phyloP scores from a whole-genome alignment of 2,113 vertebrate genomes.

The Propithecus coquereli region DNA sequence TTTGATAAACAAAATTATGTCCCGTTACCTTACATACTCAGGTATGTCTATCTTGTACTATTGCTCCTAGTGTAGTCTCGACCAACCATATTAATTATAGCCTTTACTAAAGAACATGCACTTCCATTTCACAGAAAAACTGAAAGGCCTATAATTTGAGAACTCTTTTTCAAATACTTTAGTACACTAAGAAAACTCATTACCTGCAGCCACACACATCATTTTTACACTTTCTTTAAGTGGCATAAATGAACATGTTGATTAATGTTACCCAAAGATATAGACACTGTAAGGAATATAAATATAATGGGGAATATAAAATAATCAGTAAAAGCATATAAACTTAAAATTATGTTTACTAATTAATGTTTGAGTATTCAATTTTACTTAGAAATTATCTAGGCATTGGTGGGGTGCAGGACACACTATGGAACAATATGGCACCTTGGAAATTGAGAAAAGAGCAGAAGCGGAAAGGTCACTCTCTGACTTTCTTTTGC shows the following conservation, averaged over 20 bases:
- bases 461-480: not conserved
- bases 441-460: not conserved
- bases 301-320: not conserved
- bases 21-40: not conserved
- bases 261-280: not conserved
- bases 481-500: not conserved
- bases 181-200: not conserved
- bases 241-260: not conserved
- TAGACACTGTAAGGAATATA: not conserved
- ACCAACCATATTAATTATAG: not conserved
- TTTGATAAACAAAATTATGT: not conserved
- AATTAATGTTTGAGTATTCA: not conserved
- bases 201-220: not conserved
- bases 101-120: not conserved
- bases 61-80: not conserved
- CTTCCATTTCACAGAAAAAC: not conserved
- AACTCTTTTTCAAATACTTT: not conserved
- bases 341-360: not conserved
- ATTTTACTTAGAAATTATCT: not conserved
- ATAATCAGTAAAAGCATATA: not conserved
- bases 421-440: not conserved
- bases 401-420: not conserved
- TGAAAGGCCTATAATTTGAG: not conserved
- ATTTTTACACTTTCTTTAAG: not conserved
- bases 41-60: not conserved